These are phyloP conservation scores for Potamilus streckersoni DNA, from an alignment of 1,140 invertebrate genomes.

Conservation along the genomic window DNA sequence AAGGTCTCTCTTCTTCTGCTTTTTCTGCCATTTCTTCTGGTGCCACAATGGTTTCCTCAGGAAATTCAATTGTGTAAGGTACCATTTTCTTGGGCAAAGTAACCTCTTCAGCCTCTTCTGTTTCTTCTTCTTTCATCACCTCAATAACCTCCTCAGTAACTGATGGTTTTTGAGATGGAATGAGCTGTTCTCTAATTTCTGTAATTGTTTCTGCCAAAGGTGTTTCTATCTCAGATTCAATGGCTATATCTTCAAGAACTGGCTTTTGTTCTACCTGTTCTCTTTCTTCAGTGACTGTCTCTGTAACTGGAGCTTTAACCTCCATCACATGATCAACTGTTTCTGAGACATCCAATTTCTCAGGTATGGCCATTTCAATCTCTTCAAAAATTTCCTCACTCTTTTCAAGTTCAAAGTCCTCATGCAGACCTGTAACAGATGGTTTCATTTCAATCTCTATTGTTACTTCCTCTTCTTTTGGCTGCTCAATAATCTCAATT, in stretches of 20 bases:
- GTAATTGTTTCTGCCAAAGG: slow-evolving; percentile 6
- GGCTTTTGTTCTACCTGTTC: not conserved
- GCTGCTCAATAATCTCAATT: slow-evolving; percentile 1
- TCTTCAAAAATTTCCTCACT: too few relatives aligned
- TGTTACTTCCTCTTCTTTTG: not conserved
- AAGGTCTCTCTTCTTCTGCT: slow-evolving; percentile 7
- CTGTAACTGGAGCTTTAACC: too few relatives aligned
- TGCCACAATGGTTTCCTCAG: too few relatives aligned
- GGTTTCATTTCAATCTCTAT: not conserved
- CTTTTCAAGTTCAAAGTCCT: too few relatives aligned
- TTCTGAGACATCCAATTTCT: too few relatives aligned
- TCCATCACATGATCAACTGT: too few relatives aligned
- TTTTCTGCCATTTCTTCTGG: slow-evolving; percentile 3
- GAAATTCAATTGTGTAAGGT: too few relatives aligned
- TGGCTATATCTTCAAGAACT: not conserved
- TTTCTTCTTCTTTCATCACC: slow-evolving; percentile 8
- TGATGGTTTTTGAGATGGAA: slow-evolving; percentile 4
- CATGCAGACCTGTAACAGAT: too few relatives aligned
- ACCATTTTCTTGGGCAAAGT: too few relatives aligned
- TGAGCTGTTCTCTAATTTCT: not conserved
- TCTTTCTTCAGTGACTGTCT: too few relatives aligned
- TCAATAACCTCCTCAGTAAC: slow-evolving; percentile 12
- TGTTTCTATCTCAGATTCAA: too few relatives aligned
- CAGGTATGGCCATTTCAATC: too few relatives aligned
- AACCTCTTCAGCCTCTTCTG: slow-evolving; percentile 5